phyloP scores from a whole-genome alignment of 1,140 invertebrate genomes.

The Cecropterus lyciades region DNA sequence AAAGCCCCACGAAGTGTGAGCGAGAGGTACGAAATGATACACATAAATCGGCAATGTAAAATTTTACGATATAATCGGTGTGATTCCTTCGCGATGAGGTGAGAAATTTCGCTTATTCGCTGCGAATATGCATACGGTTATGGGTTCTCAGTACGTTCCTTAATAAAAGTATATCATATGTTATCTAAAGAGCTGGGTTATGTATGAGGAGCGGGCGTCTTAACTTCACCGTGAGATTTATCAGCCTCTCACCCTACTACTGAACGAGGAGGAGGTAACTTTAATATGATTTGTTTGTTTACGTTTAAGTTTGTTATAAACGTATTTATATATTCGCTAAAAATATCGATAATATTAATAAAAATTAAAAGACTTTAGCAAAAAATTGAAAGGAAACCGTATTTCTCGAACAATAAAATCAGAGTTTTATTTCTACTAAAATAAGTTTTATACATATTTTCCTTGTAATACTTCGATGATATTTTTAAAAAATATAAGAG shows the following conservation, averaged over 20 bases:
- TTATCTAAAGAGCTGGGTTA: slow-evolving; percentile 27
- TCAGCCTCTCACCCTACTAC: slow-evolving; percentile 8
- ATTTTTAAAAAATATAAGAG: too few relatives aligned
- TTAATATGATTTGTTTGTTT: slow-evolving; percentile 31
- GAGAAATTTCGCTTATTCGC: slow-evolving; percentile 40
- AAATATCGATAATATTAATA: too few relatives aligned
- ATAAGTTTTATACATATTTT: too few relatives aligned
- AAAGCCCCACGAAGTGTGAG: slow-evolving; percentile 31
- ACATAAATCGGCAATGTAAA: slow-evolving; percentile 63
- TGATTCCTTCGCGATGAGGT: slow-evolving; percentile 41
- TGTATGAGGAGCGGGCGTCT: slow-evolving; percentile 18
- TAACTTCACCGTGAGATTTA: slow-evolving; percentile 31
- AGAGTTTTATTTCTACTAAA: too few relatives aligned
- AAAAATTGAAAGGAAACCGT: too few relatives aligned
- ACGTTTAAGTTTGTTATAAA: neutral
- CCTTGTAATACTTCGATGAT: too few relatives aligned
- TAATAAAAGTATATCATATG: slow-evolving; percentile 37
- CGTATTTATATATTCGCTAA: too few relatives aligned
- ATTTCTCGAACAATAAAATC: too few relatives aligned
- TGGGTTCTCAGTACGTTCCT: slow-evolving; percentile 35
- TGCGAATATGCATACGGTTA: slow-evolving; percentile 32
- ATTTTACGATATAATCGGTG: slow-evolving; percentile 71
- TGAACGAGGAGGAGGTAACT: slow-evolving; percentile 14
- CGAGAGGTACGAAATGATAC: slow-evolving; percentile 49
- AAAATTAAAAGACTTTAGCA: too few relatives aligned